phyloP scores from a whole-genome alignment of 2,113 vertebrate genomes.

The Onychostoma macrolepis region DNA sequence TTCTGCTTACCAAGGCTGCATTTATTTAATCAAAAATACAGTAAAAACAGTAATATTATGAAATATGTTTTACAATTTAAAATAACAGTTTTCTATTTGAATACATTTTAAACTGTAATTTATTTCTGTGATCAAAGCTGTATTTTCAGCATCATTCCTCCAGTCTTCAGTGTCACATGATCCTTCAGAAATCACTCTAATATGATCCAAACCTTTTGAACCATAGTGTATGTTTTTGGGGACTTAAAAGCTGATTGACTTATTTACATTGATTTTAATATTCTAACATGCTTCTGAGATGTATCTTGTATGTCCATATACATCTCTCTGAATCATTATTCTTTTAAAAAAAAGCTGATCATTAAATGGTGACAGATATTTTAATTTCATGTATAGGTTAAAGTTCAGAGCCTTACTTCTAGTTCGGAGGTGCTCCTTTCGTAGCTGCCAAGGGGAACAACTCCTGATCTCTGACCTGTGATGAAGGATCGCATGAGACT shows the following conservation, averaged over 20 bases:
- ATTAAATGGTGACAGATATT: neutral
- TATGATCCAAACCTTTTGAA: neutral
- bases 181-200: neutral
- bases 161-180: neutral
- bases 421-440: conserved; percentile 81
- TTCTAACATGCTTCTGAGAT: neutral
- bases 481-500: conserved; percentile 85
- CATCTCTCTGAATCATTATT: neutral
- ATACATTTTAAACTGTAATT: neutral
- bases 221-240: neutral
- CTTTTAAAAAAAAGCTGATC: too few relatives aligned
- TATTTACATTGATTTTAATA: neutral
- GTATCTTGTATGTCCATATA: neutral
- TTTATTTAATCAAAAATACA: neutral
- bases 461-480: conserved; percentile 77
- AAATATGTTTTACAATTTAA: neutral
- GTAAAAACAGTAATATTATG: neutral
- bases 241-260: neutral
- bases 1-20: neutral
- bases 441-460: conserved; percentile 60
- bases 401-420: conserved; percentile 76
- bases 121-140: neutral
- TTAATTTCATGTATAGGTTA: neutral
- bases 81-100: neutral
- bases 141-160: neutral